A percentile compares a stretch with the other conserved stretches of the same genome.
These are phyloP conservation scores for Hoplias malabaricus DNA, from an alignment of 2,113 vertebrate genomes.

Conservation along the genomic window DNA sequence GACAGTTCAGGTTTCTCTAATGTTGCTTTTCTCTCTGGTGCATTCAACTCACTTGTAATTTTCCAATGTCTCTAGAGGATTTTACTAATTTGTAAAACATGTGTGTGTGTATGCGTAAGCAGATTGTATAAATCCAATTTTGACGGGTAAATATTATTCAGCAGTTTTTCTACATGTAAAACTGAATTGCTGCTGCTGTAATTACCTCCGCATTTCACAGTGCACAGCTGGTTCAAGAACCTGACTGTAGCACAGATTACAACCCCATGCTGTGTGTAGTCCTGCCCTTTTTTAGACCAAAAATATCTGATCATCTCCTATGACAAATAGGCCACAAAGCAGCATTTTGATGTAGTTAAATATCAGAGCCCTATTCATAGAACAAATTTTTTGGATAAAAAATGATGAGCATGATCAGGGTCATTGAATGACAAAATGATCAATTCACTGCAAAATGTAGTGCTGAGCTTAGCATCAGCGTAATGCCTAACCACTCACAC, in stretches of 20 bases:
- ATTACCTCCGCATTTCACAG: conserved; percentile 71
- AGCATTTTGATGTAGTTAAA: neutral
- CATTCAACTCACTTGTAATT: too few relatives aligned
- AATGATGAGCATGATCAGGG: neutral
- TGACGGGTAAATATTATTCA: neutral
- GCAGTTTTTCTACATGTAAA: conserved; percentile 61
- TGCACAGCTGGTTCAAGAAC: conserved; percentile 66
- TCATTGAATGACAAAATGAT: neutral
- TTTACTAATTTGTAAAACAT: too few relatives aligned
- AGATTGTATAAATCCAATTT: too few relatives aligned
- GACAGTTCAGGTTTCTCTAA: neutral
- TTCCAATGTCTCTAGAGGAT: too few relatives aligned
- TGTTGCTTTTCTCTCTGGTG: neutral
- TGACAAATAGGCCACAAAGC: neutral
- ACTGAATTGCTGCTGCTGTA: conserved; percentile 74
- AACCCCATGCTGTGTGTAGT: conserved; percentile 37
- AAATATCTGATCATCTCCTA: conserved; percentile 15
- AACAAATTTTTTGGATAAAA: neutral
- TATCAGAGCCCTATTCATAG: neutral
- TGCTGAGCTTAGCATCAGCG: neutral
- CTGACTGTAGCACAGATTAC: conserved; percentile 68
- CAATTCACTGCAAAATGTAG: neutral
- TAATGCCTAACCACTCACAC: too few relatives aligned
- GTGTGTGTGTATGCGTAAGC: too few relatives aligned
- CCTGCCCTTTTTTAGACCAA: conserved; percentile 33